These are phyloP conservation scores for Gymnothorax reevesii DNA, from an alignment of 2,797 vertebrate species.

Conservation along the genomic window DNA sequence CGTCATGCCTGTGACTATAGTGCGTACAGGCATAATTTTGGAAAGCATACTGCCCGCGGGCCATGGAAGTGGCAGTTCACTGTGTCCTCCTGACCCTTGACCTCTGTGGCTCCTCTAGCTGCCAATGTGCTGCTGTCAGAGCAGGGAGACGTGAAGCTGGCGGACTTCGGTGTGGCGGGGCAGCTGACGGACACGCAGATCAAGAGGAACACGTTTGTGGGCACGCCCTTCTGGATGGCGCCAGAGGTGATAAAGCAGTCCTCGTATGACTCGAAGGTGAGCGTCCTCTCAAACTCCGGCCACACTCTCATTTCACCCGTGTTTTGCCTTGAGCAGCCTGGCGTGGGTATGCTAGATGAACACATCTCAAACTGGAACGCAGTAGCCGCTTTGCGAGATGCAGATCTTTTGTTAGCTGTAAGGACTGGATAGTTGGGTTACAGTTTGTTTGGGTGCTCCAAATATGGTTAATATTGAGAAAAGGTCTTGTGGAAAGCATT, in stretches of 20 bases:
- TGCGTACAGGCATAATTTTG: neutral
- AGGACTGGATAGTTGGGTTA: no score
- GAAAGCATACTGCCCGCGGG: neutral
- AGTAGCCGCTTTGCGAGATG: no score
- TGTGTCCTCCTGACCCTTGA: neutral
- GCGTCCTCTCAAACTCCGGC: neutral
- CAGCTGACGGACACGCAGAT: constrained; percentile 98
- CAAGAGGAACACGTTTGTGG: constrained; percentile 97
- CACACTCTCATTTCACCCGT: neutral
- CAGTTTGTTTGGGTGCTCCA: no score
- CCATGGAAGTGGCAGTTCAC: neutral
- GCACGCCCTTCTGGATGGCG: constrained; percentile 99
- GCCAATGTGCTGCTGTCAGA: constrained; percentile 93
- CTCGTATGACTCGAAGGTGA: constrained; percentile 95
- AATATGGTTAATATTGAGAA: no score
- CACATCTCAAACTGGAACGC: no score
- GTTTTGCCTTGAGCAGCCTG: neutral
- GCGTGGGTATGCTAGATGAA: no score
- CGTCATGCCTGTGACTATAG: neutral
- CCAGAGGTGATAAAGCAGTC: constrained; percentile 99
- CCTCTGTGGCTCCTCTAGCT: constrained; percentile 55
- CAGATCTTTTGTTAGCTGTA: no score
- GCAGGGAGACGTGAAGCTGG: constrained; percentile 95
- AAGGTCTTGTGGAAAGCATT: no score
- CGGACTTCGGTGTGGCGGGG: constrained; percentile 95